A percentile compares a stretch with the other conserved stretches of the same genome.
phyloP scores from a whole-genome alignment of 2,113 vertebrate genomes.

The Gavia stellata region DNA sequence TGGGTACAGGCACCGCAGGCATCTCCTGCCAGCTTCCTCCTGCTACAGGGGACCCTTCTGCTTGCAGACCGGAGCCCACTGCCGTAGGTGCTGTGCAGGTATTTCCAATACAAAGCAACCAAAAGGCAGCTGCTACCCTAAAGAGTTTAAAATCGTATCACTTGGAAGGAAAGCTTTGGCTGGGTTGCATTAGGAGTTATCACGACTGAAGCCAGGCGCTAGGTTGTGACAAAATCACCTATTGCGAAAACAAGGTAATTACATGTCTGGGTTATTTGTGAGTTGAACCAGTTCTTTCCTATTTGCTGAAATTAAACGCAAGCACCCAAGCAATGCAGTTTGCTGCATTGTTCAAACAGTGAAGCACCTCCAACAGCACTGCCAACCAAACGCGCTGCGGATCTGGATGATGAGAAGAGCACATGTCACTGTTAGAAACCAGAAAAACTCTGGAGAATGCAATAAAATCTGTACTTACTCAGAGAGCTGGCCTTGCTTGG shows the following conservation, averaged over 20 bases:
- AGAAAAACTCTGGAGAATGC: background rate
- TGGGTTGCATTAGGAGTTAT: background rate
- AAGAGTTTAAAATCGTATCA: background rate
- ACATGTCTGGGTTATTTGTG: background rate
- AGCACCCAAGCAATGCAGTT: background rate
- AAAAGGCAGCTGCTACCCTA: background rate
- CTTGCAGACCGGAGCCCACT: background rate
- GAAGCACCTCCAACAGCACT: background rate
- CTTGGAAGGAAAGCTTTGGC: background rate
- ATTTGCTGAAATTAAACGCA: background rate
- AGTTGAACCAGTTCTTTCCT: background rate
- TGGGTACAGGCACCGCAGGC: background rate
- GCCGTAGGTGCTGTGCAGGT: background rate
- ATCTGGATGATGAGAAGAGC: background rate
- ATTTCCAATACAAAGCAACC: background rate
- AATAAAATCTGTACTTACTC: background rate
- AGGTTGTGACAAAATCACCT: background rate
- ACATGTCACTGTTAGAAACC: background rate
- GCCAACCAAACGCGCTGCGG: background rate
- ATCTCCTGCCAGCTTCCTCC: background rate
- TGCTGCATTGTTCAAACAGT: background rate
- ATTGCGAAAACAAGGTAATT: background rate
- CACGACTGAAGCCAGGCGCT: accelerated
- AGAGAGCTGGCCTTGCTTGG: background rate
- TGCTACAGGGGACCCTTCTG: no score